A percentile compares a stretch with the other conserved stretches of the same genome.
Conservation (phyloP, 2,113 vertebrate genomes). For the Tylochromis polylepis region DNA sequence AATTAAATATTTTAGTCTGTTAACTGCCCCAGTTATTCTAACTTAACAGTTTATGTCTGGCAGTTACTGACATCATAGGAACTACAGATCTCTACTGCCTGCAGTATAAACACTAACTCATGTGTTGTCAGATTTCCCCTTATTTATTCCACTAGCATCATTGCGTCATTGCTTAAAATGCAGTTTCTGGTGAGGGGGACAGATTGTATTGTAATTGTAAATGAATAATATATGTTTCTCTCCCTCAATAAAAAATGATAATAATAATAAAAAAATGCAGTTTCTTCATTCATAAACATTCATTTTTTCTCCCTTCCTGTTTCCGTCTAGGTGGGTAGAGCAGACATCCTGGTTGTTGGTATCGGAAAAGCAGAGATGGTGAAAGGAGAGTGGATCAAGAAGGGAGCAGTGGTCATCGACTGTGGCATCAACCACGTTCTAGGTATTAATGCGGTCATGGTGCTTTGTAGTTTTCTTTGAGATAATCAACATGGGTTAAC, state of each 20-base stretch:
- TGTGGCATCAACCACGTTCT: constrained; percentile 94
- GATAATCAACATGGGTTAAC: not conserved
- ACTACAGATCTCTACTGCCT: not conserved
- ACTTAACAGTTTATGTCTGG: no score
- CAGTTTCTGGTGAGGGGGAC: no score
- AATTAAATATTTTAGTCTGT: not conserved
- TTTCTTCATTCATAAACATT: not conserved
- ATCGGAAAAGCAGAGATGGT: constrained; percentile 93
- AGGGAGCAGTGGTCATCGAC: constrained; percentile 93
- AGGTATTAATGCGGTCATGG: constrained; percentile 65
- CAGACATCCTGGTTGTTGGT: constrained; percentile 94
- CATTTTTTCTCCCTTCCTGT: not conserved
- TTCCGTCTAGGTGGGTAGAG: constrained; percentile 76
- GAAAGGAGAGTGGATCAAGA: constrained; percentile 95
- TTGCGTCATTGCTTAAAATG: not conserved
- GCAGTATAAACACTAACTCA: not conserved
- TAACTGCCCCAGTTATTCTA: no score
- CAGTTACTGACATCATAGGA: not conserved
- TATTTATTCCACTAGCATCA: not conserved
- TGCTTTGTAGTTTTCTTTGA: not conserved
- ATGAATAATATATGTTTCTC: no score
- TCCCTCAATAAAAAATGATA: no score
- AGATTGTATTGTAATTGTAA: no score
- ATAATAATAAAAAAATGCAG: no score
- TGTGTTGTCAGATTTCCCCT: not conserved